These are phyloP conservation scores for Ctenomys sociabilis DNA, from an alignment of 2,113 vertebrate genomes.

Conservation along the genomic window DNA sequence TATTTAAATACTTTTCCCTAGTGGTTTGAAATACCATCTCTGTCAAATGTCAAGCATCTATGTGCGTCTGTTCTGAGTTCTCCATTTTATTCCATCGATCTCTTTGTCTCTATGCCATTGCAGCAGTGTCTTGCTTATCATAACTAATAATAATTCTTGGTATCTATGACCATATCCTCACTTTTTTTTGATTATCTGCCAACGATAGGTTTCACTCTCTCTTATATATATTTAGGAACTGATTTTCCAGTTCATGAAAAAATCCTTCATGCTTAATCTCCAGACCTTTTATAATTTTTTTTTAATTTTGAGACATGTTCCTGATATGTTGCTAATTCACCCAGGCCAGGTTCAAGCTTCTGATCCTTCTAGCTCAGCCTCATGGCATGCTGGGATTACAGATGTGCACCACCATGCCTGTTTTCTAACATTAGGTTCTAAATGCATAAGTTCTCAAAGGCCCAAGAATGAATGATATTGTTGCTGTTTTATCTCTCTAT, in stretches of 20 bases:
- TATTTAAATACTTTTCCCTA: background rate
- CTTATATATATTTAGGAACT: background rate
- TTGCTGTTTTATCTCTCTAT: background rate
- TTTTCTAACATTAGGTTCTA: background rate
- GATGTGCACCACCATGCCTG: background rate
- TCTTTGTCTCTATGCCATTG: background rate
- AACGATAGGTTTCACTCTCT: background rate
- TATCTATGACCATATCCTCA: background rate
- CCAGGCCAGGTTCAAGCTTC: background rate
- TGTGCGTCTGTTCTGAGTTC: background rate
- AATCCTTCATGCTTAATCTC: background rate
- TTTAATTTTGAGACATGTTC: background rate
- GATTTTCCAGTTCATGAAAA: slow-evolving; percentile 36
- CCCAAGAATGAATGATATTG: background rate
- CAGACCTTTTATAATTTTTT: background rate
- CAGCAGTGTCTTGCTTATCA: background rate
- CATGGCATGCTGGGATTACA: background rate
- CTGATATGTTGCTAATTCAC: background rate
- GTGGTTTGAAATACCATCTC: background rate
- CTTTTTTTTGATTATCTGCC: background rate
- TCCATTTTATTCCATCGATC: background rate
- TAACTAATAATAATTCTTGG: slow-evolving; percentile 24
- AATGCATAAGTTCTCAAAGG: background rate
- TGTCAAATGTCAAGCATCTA: background rate
- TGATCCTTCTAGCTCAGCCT: background rate